phyloP scores from a whole-genome alignment of 2,888 invertebrate species.

The Lepidocyrtoides sp. region DNA sequence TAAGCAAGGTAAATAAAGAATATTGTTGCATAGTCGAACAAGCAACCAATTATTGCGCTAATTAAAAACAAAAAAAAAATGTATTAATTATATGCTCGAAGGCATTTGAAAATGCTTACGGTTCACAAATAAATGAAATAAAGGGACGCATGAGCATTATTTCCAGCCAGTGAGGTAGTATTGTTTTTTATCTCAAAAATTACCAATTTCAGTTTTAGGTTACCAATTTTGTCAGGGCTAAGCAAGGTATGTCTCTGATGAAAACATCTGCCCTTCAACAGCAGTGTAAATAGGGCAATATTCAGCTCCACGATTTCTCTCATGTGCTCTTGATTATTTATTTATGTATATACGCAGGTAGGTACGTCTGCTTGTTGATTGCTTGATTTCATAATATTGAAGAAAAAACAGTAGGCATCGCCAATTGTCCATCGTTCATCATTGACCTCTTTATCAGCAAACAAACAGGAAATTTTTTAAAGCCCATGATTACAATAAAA shows the following conservation, averaged over 20 bases:
- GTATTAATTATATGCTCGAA: too few relatives aligned
- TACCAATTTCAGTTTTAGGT: neutral
- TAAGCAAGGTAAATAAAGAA: too few relatives aligned
- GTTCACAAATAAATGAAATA: too few relatives aligned
- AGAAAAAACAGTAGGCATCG: neutral
- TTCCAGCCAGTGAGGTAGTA: too few relatives aligned
- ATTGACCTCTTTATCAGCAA: conserved; percentile 28
- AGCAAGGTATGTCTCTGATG: neutral
- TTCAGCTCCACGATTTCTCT: too few relatives aligned
- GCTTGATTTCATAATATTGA: neutral
- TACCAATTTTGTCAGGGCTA: conserved; percentile 2
- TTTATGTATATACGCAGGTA: neutral
- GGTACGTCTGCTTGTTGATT: too few relatives aligned
- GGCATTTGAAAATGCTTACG: too few relatives aligned
- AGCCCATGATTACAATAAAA: too few relatives aligned
- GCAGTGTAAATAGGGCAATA: neutral
- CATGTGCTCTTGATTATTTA: neutral
- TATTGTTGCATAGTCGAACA: neutral
- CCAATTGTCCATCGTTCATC: neutral
- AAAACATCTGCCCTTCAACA: neutral
- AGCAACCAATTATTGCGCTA: neutral
- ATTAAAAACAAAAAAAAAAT: too few relatives aligned
- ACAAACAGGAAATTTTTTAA: too few relatives aligned
- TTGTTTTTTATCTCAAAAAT: too few relatives aligned
- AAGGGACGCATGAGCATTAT: too few relatives aligned